Conservation (phyloP, 1,140 invertebrate species). For the Camponotus floridanus region DNA sequence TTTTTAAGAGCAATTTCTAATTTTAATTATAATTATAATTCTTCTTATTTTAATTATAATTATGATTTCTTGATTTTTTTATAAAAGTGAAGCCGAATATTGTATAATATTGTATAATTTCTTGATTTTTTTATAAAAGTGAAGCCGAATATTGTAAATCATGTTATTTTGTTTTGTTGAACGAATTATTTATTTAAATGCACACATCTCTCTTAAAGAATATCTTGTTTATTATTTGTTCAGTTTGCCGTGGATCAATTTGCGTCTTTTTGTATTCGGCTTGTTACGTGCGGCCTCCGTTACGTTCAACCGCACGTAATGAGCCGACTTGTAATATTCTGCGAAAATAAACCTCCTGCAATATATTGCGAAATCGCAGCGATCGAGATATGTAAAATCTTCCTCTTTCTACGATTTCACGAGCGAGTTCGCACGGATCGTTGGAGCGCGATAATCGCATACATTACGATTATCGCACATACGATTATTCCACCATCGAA, state of each 20-base stretch:
- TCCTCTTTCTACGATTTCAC: not conserved
- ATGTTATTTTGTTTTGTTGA: not conserved
- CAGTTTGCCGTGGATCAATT: constrained; percentile 8
- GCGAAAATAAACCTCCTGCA: not conserved
- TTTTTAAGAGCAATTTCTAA: not conserved
- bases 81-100: not conserved
- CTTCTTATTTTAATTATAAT: too few species aligned
- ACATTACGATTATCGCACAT: constrained; percentile 1
- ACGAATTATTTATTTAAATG: constrained; percentile 13
- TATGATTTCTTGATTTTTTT: not conserved
- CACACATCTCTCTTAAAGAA: not conserved
- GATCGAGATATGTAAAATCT: not conserved
- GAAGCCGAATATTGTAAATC: not conserved
- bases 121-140: not conserved
- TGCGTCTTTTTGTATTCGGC: not conserved
- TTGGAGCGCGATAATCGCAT: constrained; percentile 28
- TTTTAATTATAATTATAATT: not conserved
- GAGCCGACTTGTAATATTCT: not conserved
- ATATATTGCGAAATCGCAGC: constrained; percentile 8
- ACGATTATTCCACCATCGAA: constrained; percentile 12
- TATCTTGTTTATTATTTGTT: constrained; percentile 7
- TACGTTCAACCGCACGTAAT: not conserved
- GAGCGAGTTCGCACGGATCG: not conserved
- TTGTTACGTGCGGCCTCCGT: constrained; percentile 14
- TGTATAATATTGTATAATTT: too few species aligned